phyloP scores from a whole-genome alignment of 2,113 vertebrate species.

The Sminthopsis crassicaudata region DNA sequence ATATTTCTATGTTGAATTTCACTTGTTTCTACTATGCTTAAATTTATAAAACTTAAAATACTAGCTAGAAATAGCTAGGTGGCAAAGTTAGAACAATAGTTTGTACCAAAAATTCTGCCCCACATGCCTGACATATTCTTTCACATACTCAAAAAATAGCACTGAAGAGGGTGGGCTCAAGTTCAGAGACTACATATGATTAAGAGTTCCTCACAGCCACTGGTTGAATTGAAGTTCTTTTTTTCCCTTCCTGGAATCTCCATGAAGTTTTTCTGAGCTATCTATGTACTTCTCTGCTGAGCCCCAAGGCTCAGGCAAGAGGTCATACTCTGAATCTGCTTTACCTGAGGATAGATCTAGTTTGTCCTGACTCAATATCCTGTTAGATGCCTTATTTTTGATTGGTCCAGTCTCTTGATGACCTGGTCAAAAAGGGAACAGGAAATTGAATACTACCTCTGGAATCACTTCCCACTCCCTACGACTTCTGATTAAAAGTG shows the following conservation, averaged over 20 bases:
- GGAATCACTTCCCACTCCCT: not conserved
- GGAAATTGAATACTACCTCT: not conserved
- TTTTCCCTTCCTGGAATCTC: not conserved
- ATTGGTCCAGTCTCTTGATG: not conserved
- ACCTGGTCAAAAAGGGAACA: not conserved
- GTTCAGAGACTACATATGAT: not conserved
- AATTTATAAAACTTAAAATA: conserved; percentile 35
- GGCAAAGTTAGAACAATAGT: not conserved
- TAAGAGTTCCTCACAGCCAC: not conserved
- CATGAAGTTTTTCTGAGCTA: not conserved
- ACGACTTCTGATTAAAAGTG: not conserved
- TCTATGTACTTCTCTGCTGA: not conserved
- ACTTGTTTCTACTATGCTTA: not conserved
- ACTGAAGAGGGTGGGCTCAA: not conserved
- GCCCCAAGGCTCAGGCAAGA: not conserved
- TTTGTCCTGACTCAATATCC: not conserved
- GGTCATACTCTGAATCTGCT: not conserved
- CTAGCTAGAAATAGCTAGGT: not conserved
- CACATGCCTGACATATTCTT: not conserved
- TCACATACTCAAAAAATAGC: not conserved
- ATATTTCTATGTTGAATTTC: conserved; percentile 2
- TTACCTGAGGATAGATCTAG: not conserved
- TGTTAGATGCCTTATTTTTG: not conserved
- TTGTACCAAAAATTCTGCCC: not conserved
- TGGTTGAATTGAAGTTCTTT: not conserved